Evolutionary conservation across 2,888 invertebrate genomes (phyloP).

Genomic region (Hypselothyrea guttata): DNA sequence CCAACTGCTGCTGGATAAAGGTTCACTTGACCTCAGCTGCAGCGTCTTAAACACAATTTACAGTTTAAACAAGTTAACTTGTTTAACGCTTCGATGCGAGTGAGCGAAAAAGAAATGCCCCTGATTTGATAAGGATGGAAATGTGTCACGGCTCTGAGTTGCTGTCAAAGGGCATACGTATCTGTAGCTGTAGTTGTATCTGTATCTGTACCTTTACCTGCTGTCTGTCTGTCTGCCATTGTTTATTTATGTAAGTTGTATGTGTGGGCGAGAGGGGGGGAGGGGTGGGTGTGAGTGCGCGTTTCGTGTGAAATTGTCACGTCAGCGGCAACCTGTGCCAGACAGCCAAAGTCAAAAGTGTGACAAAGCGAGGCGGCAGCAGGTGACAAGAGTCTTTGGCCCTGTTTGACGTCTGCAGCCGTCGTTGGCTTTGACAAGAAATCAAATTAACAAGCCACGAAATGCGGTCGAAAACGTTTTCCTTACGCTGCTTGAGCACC

Average conservation of each 20-base stretch:
- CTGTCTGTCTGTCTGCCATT: conserved; percentile 42
- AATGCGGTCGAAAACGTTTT: conserved; percentile 49
- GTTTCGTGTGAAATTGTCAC: conserved; percentile 74
- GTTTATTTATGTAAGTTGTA: conserved; percentile 56
- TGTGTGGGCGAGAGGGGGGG: conserved; percentile 1
- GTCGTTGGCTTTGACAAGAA: conserved; percentile 67
- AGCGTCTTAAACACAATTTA: background rate
- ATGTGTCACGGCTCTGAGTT: conserved; percentile 49
- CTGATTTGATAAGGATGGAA: conserved; percentile 59
- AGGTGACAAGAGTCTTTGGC: conserved; percentile 54
- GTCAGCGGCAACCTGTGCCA: conserved; percentile 55
- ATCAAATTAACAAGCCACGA: conserved; percentile 72
- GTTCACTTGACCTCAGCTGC: background rate
- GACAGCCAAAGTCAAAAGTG: conserved; percentile 69
- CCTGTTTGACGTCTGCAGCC: conserved; percentile 33
- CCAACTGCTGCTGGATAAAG: too few relatives aligned
- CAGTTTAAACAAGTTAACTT: conserved; percentile 10
- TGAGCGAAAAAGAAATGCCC: conserved; percentile 47
- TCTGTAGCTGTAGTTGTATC: too few relatives aligned
- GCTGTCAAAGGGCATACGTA: conserved; percentile 32
- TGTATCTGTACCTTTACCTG: too few relatives aligned
- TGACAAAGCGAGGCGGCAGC: conserved; percentile 51
- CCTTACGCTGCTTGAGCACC: conserved; percentile 22
- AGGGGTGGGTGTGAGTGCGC: conserved; percentile 24
- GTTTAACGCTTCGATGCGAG: conserved; percentile 66